These are phyloP conservation scores for Anastrepha ludens DNA, from an alignment of 1,140 invertebrate species.

Conservation along the genomic window DNA sequence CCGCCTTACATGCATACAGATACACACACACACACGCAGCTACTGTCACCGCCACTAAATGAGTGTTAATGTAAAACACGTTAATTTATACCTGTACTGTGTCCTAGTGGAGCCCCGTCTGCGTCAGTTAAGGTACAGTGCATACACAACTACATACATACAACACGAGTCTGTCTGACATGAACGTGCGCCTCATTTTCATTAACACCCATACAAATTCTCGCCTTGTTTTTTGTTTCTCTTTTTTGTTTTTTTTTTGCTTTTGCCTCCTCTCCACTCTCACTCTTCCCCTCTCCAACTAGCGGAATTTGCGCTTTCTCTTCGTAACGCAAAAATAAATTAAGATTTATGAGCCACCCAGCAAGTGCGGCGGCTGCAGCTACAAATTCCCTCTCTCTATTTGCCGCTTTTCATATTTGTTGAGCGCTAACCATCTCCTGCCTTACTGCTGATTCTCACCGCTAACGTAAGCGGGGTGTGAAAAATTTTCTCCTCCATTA, in stretches of 20 bases:
- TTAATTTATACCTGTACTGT: neutral
- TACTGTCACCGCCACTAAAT: neutral
- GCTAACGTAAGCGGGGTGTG: neutral
- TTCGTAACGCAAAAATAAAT: slow-evolving; percentile 16
- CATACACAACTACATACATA: no score
- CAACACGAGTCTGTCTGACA: neutral
- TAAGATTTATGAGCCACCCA: neutral
- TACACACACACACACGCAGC: neutral
- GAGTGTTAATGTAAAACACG: slow-evolving; percentile 12
- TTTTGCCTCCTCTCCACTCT: neutral
- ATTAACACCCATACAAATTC: neutral
- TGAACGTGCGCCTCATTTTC: neutral
- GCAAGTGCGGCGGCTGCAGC: neutral
- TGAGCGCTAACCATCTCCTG: no score
- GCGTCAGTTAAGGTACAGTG: neutral
- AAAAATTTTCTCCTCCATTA: slow-evolving; percentile 51
- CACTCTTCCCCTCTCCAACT: neutral
- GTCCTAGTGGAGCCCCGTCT: neutral
- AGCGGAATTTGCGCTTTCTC: neutral
- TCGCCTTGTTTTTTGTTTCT: neutral
- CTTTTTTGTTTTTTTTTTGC: neutral
- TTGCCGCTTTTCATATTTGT: neutral
- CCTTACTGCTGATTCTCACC: neutral
- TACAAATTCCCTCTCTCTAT: neutral
- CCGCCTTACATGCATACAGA: neutral